These are phyloP conservation scores for Lamprologus tigripictilis DNA, from an alignment of 2,113 vertebrate genomes.

Conservation along the genomic window DNA sequence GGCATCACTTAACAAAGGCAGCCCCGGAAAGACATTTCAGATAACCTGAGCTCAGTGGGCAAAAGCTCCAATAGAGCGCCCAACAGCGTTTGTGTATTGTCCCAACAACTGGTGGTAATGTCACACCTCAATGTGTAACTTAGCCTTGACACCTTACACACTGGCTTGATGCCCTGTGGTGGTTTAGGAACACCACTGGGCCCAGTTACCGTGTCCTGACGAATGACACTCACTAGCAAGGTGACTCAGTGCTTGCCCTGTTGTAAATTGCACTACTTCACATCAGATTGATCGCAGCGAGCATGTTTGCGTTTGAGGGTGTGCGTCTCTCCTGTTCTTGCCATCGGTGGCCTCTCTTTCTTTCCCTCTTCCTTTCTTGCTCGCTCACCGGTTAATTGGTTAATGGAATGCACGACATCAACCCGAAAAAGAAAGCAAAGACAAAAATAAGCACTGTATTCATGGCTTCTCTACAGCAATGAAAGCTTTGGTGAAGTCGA, in stretches of 20 bases:
- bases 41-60: slow-evolving; percentile 14
- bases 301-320: not conserved
- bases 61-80: slow-evolving; percentile 1
- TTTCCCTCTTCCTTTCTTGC: not conserved
- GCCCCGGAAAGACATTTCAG: not conserved
- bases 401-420: not conserved
- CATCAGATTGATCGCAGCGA: not conserved
- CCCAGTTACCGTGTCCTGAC: slow-evolving; percentile 25
- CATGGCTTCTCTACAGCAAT: not conserved
- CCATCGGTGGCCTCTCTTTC: not conserved
- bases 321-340: not conserved
- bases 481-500: not conserved
- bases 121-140: slow-evolving; percentile 38
- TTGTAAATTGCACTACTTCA: slow-evolving; percentile 8
- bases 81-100: slow-evolving; percentile 11
- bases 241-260: slow-evolving; percentile 25
- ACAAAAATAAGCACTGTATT: not conserved
- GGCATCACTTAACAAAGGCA: not conserved
- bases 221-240: slow-evolving; percentile 32
- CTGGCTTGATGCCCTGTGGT: slow-evolving; percentile 17
- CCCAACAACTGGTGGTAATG: slow-evolving; percentile 17
- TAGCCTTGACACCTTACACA: slow-evolving; percentile 28
- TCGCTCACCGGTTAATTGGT: not conserved
- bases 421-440: not conserved
- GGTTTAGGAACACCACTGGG: slow-evolving; percentile 16